Evolutionary conservation across 2,113 vertebrate species (phyloP).

Genomic region (Bostrychus sinensis): DNA sequence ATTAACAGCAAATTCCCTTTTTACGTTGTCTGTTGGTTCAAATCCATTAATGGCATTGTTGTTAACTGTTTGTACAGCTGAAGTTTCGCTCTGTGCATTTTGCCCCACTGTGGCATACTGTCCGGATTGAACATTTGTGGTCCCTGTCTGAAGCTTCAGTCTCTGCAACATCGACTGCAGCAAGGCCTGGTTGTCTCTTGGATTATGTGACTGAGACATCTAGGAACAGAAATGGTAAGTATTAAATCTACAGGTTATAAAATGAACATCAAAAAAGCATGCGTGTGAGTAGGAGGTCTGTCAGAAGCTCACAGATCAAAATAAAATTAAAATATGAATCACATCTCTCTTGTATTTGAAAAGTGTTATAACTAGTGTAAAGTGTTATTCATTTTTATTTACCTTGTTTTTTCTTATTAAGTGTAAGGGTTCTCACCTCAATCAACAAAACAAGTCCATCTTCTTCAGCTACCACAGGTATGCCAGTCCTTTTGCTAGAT

Average conservation of each 20-base stretch:
- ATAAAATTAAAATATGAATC: too few species aligned
- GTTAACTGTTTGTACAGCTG: slow-evolving; percentile 21
- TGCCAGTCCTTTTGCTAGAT: neutral
- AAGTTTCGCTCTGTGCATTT: slow-evolving; percentile 5
- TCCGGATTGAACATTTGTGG: slow-evolving; percentile 1
- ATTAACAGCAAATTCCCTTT: slow-evolving; percentile 15
- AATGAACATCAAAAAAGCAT: neutral
- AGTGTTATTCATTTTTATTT: neutral
- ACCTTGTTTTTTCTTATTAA: slow-evolving; percentile 19
- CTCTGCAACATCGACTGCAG: slow-evolving; percentile 81
- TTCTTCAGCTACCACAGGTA: slow-evolving; percentile 18
- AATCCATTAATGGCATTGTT: slow-evolving; percentile 32
- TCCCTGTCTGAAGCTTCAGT: slow-evolving; percentile 70
- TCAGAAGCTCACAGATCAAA: neutral
- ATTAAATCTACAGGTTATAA: slow-evolving; percentile 21
- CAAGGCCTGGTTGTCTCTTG: slow-evolving; percentile 67
- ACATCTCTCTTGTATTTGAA: too few species aligned
- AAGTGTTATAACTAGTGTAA: too few species aligned
- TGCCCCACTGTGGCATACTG: slow-evolving; percentile 1
- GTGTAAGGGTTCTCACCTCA: slow-evolving; percentile 7
- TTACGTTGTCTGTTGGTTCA: neutral
- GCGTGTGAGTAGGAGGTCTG: neutral
- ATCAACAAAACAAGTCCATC: slow-evolving; percentile 15
- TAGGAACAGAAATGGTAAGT: slow-evolving; percentile 18
- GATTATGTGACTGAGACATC: slow-evolving; percentile 73